These are phyloP conservation scores for Cryptomyrus ogoouensis DNA, from an alignment of 2,113 vertebrate species.

Conservation along the genomic window DNA sequence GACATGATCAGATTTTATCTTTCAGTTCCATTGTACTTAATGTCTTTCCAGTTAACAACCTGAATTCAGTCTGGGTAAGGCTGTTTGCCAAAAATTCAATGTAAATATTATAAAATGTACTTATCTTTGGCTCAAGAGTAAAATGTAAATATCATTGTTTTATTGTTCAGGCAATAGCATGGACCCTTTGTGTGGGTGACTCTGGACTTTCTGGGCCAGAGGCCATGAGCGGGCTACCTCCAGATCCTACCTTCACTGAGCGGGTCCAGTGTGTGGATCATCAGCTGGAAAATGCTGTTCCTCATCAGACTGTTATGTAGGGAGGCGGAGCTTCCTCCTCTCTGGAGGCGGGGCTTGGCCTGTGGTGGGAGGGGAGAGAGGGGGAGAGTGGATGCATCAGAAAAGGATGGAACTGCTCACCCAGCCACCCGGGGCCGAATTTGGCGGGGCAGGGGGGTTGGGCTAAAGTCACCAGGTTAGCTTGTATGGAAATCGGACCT, in stretches of 20 bases:
- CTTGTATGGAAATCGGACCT: background rate
- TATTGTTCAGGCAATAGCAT: background rate
- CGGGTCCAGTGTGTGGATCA: conserved; percentile 77
- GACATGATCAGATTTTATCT: background rate
- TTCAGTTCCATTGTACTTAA: background rate
- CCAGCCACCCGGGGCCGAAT: background rate
- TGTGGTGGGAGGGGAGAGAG: conserved; percentile 31
- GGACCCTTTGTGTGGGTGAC: conserved; percentile 28
- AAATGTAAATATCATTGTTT: background rate
- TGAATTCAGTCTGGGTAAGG: background rate
- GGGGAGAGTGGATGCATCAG: background rate
- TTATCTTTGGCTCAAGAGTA: background rate
- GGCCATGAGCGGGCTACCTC: background rate
- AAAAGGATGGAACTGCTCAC: background rate
- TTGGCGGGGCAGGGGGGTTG: background rate
- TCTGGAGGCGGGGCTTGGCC: conserved; percentile 71
- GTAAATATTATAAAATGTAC: background rate
- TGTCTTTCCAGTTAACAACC: background rate
- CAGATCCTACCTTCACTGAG: conserved; percentile 68
- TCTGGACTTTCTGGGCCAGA: background rate
- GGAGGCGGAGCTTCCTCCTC: conserved; percentile 74
- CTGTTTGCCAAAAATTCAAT: background rate
- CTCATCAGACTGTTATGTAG: conserved; percentile 78
- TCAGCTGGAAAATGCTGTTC: conserved; percentile 78
- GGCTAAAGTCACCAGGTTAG: background rate